These are phyloP conservation scores for Stegodyphus mimosarum DNA, from an alignment of 1,140 invertebrate genomes.

Conservation along the genomic window DNA sequence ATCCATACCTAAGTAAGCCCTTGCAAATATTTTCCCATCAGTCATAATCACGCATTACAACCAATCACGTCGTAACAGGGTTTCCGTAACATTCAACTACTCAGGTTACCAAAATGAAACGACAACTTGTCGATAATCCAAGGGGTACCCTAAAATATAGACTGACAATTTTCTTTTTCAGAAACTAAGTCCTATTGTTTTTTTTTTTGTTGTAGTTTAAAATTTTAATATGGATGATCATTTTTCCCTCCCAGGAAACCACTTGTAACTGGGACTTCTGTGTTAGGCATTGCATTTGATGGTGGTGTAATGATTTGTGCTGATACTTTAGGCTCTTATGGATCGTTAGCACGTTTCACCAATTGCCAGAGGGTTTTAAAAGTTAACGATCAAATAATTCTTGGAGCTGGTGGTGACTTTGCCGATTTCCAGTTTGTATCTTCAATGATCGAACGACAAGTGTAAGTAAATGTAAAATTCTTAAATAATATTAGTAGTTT, in stretches of 20 bases:
- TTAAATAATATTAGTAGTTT: no score
- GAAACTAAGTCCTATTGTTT: not conserved
- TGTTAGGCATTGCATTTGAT: constrained; percentile 87
- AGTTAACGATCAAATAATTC: constrained; percentile 89
- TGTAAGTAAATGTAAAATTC: constrained; percentile 74
- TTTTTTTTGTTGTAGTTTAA: not conserved
- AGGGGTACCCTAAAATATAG: no score
- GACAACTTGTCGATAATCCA: no score
- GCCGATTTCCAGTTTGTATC: constrained; percentile 94
- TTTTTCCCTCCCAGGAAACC: constrained; percentile 70
- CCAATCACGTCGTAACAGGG: no score
- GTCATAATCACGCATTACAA: no score
- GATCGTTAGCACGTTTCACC: constrained; percentile 86
- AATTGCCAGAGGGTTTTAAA: constrained; percentile 85
- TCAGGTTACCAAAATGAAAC: no score
- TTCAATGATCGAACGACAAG: constrained; percentile 89
- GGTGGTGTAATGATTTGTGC: constrained; percentile 91
- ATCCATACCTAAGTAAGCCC: no score
- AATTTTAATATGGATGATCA: not conserved
- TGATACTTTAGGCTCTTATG: constrained; percentile 92
- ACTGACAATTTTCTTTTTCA: no score
- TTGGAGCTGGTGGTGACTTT: constrained; percentile 92
- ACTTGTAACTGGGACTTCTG: constrained; percentile 90
- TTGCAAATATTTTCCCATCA: no score
- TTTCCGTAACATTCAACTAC: no score